These are phyloP conservation scores for Euzophera pinguis DNA, from an alignment of 2,888 invertebrate species.

Conservation along the genomic window DNA sequence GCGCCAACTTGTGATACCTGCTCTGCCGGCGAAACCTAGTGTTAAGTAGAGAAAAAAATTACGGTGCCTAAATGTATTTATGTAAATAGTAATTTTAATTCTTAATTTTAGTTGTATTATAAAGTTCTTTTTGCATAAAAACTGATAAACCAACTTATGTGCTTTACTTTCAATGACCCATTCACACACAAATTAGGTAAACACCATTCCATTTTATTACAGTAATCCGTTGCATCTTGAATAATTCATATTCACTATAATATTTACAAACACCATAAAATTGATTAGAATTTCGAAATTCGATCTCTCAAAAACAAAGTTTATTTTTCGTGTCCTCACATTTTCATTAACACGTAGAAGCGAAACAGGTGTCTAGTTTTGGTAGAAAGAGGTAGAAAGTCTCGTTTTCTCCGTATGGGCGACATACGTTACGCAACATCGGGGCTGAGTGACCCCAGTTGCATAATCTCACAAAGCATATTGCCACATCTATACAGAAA, in stretches of 20 bases:
- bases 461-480: slow-evolving; percentile 61
- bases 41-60: slow-evolving; percentile 77
- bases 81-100: slow-evolving; percentile 80
- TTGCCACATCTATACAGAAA: slow-evolving; percentile 65
- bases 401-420: slow-evolving; percentile 57
- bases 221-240: not conserved
- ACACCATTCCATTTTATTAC: not conserved
- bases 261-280: not conserved
- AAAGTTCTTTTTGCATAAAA: slow-evolving; percentile 75
- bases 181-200: slow-evolving; percentile 5
- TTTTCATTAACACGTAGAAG: slow-evolving; percentile 39
- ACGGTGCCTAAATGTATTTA: slow-evolving; percentile 81
- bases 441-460: slow-evolving; percentile 65
- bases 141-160: slow-evolving; percentile 52
- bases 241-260: not conserved
- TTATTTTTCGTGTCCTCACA: slow-evolving; percentile 33
- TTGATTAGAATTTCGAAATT: slow-evolving; percentile 21
- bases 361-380: slow-evolving; percentile 46
- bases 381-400: slow-evolving; percentile 75
- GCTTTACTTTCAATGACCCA: slow-evolving; percentile 28
- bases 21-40: slow-evolving; percentile 73
- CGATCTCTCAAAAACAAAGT: slow-evolving; percentile 25
- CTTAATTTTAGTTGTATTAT: slow-evolving; percentile 74
- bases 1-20: slow-evolving; percentile 74
- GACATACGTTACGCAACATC: slow-evolving; percentile 46